A percentile compares a stretch with the other conserved stretches of the same genome.
These are phyloP conservation scores for Penaeus japonicus DNA, from an alignment of 1,140 invertebrate genomes.

Conservation along the genomic window DNA sequence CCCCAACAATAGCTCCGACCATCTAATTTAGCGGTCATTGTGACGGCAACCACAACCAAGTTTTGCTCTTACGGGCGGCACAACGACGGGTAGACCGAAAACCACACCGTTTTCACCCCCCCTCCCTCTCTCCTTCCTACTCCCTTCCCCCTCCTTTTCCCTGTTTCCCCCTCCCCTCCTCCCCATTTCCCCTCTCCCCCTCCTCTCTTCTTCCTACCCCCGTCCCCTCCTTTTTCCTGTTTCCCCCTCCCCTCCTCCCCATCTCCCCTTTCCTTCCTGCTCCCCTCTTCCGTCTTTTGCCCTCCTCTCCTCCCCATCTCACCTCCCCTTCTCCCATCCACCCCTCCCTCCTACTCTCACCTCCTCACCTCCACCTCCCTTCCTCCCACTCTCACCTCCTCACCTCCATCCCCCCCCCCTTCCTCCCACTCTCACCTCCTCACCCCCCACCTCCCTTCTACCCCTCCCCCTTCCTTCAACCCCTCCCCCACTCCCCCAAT, in stretches of 20 bases:
- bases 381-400: too few species aligned
- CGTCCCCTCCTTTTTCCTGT: not conserved
- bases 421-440: too few species aligned
- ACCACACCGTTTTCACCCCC: not conserved
- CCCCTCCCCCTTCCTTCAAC: not conserved
- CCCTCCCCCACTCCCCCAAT: not conserved
- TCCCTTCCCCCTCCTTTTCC: not conserved
- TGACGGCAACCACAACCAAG: not conserved
- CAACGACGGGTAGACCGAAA: not conserved
- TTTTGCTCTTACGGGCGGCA: too few species aligned
- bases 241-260: not conserved
- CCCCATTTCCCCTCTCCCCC: not conserved
- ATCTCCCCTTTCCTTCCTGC: not conserved
- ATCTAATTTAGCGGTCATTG: conserved; percentile 29
- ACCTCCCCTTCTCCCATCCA: too few species aligned
- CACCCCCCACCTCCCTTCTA: not conserved
- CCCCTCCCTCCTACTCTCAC: too few species aligned
- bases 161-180: not conserved
- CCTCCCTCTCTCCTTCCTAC: not conserved
- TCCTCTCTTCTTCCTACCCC: not conserved
- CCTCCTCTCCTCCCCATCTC: too few species aligned
- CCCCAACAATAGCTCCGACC: not conserved
- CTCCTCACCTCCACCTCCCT: too few species aligned
- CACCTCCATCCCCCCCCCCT: too few species aligned
- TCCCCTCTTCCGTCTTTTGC: not conserved